phyloP scores from a whole-genome alignment of 1,140 invertebrate species.

The Brachionus rotundiformis region DNA sequence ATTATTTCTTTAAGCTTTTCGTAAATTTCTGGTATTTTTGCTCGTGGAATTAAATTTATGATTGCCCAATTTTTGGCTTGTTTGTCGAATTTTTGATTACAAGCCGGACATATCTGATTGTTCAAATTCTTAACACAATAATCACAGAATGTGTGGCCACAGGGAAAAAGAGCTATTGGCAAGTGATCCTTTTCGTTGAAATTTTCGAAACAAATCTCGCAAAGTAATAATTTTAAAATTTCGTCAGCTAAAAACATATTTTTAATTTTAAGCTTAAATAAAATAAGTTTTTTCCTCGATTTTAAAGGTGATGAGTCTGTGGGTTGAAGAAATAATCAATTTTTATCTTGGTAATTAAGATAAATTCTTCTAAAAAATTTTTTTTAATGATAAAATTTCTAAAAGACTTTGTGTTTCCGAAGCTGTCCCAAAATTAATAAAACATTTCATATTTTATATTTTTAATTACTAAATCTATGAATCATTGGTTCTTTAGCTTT shows the following conservation, averaged over 20 bases:
- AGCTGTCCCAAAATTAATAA: neutral
- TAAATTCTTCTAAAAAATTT: neutral
- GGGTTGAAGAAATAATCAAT: neutral
- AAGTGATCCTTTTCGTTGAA: slow-evolving; percentile 46
- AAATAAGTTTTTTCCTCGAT: neutral
- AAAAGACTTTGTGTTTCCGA: neutral
- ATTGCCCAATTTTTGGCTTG: slow-evolving; percentile 49
- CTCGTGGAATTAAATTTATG: slow-evolving; percentile 41
- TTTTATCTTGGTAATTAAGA: slow-evolving; percentile 10
- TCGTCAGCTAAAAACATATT: slow-evolving; percentile 49
- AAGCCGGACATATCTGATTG: slow-evolving; percentile 41
- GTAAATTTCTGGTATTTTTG: slow-evolving; percentile 19
- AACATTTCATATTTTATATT: neutral
- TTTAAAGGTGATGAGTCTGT: neutral
- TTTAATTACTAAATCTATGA: neutral
- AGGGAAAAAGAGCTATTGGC: neutral
- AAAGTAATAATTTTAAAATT: slow-evolving; percentile 38
- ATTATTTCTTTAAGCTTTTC: neutral
- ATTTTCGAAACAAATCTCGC: slow-evolving; percentile 47
- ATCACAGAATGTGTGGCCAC: slow-evolving; percentile 45
- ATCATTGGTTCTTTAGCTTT: neutral
- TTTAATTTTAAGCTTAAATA: neutral
- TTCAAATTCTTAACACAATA: slow-evolving; percentile 41
- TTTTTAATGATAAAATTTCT: neutral
- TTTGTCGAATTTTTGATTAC: slow-evolving; percentile 30